Evolutionary conservation across 2,888 invertebrate species (phyloP).

Genomic region (Drosophila buzzatii): DNA sequence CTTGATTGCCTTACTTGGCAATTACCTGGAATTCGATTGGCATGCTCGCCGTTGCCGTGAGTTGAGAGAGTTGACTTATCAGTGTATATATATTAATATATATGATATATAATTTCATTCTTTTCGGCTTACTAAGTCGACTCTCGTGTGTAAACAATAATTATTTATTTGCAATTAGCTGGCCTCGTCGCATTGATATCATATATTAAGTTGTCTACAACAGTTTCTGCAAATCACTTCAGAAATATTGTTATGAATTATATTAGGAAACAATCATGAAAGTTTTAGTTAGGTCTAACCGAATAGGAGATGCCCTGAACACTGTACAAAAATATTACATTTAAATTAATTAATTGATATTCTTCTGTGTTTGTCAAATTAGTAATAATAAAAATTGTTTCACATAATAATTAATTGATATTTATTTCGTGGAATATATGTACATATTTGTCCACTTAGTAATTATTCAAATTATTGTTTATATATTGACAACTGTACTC

Average conservation of each 20-base stretch:
- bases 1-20: constrained; percentile 18
- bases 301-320: no score
- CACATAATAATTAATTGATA: no score
- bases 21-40: constrained; percentile 33
- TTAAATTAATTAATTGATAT: no score
- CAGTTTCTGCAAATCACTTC: background rate
- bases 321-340: no score
- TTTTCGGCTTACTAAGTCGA: background rate
- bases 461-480: no score
- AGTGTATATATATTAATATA: background rate
- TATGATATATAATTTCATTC: background rate
- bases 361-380: no score
- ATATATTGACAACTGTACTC: no score
- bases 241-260: background rate
- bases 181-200: background rate
- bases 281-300: no score
- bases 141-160: constrained; percentile 2
- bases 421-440: no score
- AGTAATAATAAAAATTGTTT: no score
- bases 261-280: background rate
- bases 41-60: constrained; percentile 3
- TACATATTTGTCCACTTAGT: no score
- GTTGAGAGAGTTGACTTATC: constrained; percentile 29
- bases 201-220: constrained; percentile 4
- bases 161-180: background rate